Evolutionary conservation across 2,113 vertebrate genomes (phyloP), one percentile per base, ranked within the genome.

Genomic region (Tylochromis polylepis): DNA sequence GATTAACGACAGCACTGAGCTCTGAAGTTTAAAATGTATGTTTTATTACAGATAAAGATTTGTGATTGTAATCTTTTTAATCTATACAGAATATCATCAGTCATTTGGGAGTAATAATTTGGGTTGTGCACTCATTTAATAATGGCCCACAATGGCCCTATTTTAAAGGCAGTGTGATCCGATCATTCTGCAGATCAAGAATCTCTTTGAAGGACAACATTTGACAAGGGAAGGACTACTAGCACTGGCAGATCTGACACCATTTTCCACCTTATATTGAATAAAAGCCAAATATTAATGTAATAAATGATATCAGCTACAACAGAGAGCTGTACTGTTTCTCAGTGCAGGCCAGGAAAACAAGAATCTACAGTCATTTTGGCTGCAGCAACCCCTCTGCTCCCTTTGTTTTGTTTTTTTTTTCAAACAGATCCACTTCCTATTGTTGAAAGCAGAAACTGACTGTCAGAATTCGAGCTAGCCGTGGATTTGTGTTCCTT

Each of bases 371-470:
- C n/a, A 11, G 65, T 81, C 12, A 34, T 41, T 79, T 65, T 29
- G n/a, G 29, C 65, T 85, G 67, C 56, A 67, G 34, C 3, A n/a
- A 27, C 31, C 41, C 24, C 8, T 77, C 82, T 78, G 81, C 81
- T 86, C 83, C 75, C 85, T 67, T 36, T 81, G 85, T 22, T 65
- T 29, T 29, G 29, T 29, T 29, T 29, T 65, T 85, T 85, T 79
- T 77, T 84, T 89, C 83, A 70, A 87, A 83, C 41, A 81, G 65
- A 43, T 88, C 60, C 85, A 88, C 89, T 87, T 91, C 87, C 91
- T 85, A 41, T 75, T 53, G 62, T 27, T 80, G 57, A 85, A 83
- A 67, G 60, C 18, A 24, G 83, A 87, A 85, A 79, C 2, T 62
- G 56, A 24, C 75, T 85, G 87, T 91, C 49, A 18, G 80, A 60